Conservation (phyloP, 2,888 invertebrate species). For the Cyclophora punctaria region DNA sequence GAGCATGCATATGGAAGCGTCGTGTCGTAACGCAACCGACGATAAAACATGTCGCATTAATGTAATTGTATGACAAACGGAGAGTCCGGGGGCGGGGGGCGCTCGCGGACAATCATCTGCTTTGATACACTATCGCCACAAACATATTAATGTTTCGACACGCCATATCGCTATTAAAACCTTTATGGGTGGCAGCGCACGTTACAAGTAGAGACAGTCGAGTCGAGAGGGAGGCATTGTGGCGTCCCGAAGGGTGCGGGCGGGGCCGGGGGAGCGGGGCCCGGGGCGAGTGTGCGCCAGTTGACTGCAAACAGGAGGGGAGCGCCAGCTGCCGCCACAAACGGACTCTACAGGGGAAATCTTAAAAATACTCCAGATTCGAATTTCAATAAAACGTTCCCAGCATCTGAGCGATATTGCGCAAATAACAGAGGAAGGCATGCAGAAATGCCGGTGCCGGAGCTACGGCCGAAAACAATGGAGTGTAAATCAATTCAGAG, state of each 20-base stretch:
- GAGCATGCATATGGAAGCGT: too few relatives aligned
- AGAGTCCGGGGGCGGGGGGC: slow-evolving; percentile 23
- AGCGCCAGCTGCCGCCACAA: slow-evolving; percentile 40
- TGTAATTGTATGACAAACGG: slow-evolving; percentile 40
- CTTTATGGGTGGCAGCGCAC: slow-evolving; percentile 47
- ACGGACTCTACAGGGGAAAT: slow-evolving; percentile 34
- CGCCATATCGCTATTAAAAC: slow-evolving; percentile 62
- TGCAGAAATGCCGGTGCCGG: slow-evolving; percentile 17
- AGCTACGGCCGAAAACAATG: slow-evolving; percentile 43
- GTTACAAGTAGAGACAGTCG: slow-evolving; percentile 39
- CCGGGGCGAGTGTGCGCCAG: slow-evolving; percentile 35
- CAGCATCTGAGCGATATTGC: slow-evolving; percentile 9
- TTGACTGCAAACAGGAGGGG: slow-evolving; percentile 52
- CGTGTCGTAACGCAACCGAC: too few relatives aligned
- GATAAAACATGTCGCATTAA: too few relatives aligned
- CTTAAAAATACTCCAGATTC: slow-evolving; percentile 38
- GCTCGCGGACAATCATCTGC: slow-evolving; percentile 33
- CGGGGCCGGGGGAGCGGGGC: slow-evolving; percentile 17
- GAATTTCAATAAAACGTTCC: slow-evolving; percentile 45
- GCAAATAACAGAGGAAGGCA: slow-evolving; percentile 32
- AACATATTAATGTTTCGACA: slow-evolving; percentile 64
- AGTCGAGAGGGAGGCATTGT: slow-evolving; percentile 37
- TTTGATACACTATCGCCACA: slow-evolving; percentile 48
- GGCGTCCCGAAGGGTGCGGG: slow-evolving; percentile 32
- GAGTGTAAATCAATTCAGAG: slow-evolving; percentile 59